These are phyloP conservation scores for Steatornis caripensis DNA, from an alignment of 2,113 vertebrate genomes.

Conservation along the genomic window DNA sequence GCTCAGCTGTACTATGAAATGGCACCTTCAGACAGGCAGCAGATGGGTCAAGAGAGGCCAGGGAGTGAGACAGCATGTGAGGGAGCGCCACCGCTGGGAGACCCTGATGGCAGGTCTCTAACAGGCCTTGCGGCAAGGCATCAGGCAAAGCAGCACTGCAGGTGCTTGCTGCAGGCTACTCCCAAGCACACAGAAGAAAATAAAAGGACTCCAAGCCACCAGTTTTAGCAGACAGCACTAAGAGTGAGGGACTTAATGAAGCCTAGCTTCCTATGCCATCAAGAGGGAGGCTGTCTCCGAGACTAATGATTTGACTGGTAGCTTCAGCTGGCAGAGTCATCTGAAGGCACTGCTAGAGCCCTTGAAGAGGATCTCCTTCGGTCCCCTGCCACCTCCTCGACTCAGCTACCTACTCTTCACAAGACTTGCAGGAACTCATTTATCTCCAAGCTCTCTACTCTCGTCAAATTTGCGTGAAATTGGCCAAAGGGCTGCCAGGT, in stretches of 20 bases:
- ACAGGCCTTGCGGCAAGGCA: background rate
- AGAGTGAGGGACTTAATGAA: background rate
- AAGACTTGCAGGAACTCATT: background rate
- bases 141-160: background rate
- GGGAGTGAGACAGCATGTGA: background rate
- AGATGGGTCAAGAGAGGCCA: background rate
- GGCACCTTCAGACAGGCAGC: background rate
- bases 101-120: background rate
- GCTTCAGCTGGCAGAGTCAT: background rate
- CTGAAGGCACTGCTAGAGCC: background rate
- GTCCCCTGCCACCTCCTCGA: background rate
- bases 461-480: background rate
- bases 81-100: fast-evolving
- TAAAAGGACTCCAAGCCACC: background rate
- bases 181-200: background rate
- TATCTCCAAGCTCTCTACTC: background rate
- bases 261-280: background rate
- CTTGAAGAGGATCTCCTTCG: background rate
- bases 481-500: constrained; percentile 28
- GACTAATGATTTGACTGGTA: background rate
- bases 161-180: background rate
- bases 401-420: background rate
- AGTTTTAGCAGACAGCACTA: background rate
- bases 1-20: background rate
- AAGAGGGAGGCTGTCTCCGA: background rate